Base-by-base conservation (phyloP, 2,888 invertebrate genomes). In the Tachina lurida region DNA sequence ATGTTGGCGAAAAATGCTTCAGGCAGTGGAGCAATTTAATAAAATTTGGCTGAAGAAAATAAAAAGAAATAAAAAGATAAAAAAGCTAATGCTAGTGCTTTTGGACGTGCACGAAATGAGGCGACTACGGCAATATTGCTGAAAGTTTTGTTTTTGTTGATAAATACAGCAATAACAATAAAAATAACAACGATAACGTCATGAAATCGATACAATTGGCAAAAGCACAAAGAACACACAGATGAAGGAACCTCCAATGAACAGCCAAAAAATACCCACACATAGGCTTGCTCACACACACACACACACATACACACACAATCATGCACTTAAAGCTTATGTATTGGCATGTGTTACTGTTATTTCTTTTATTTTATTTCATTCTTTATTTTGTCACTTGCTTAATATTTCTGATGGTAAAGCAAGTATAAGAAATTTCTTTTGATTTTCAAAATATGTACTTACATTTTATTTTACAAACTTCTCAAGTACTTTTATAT, bases 151-250 rank as follows among this genome's bases (percentile, higher is more conserved):
- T 52, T 58, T 41, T n/a, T 45, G 47, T 73, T 15, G n/a, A 47
- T 45, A 70, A 70, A 1, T 68, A 68, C 17, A 73, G 71, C 17
- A 75, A 52, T n/a, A 83, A 73, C 17, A 75, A 52, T n/a, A 83
- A 73, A 17, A 68, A 77, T n/a, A 62, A 62, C 10, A 54, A 41
- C 39, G 45, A 77, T 77, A 84, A 84, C 84, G 63, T 84, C 79
- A 86, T 86, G 86, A 84, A 88, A 88, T 88, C 88, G 83, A 87
- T 88, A 87, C 80, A 86, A 86, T 87, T 88, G 84, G 86, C 73
- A 76, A 81, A 87, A 67, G 54, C 70, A 74, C 13, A 60, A 78
- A 74, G 19, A 68, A 78, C 39, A 52, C 31, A 54, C 10, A 45
- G 47, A 77, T 39, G 15, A 56, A 70, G 17, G 52, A 73, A 60